Evolutionary conservation across 2,888 invertebrate species (phyloP).

Genomic region (Cosmia trapezina): DNA sequence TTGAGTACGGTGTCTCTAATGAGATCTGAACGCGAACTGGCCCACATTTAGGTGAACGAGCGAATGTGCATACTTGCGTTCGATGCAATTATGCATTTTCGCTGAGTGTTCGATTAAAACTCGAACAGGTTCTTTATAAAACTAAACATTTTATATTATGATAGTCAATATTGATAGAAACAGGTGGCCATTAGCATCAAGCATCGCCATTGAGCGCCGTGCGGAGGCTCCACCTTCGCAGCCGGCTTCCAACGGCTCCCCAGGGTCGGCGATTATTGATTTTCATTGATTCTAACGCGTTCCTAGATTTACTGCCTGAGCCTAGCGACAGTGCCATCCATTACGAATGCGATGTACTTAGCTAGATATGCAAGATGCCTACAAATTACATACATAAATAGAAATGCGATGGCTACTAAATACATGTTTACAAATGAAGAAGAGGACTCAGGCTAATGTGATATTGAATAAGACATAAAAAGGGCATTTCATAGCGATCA

Average conservation of each 20-base stretch:
- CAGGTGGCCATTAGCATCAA: slow-evolving; percentile 34
- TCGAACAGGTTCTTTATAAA: no score
- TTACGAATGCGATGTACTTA: slow-evolving; percentile 55
- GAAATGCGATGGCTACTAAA: slow-evolving; percentile 10
- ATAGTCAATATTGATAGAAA: slow-evolving; percentile 21
- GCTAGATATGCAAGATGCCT: slow-evolving; percentile 30
- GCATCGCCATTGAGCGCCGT: slow-evolving; percentile 32
- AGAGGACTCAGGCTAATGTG: background rate
- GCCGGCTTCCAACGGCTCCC: slow-evolving; percentile 80
- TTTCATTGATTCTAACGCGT: slow-evolving; percentile 88
- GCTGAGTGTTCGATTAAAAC: no score
- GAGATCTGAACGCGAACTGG: no score
- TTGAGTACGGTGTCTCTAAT: no score
- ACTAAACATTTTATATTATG: background rate
- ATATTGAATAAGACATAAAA: slow-evolving; percentile 33
- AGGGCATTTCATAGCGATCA: slow-evolving; percentile 42
- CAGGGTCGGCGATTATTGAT: slow-evolving; percentile 83
- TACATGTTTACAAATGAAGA: background rate
- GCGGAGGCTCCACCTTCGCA: slow-evolving; percentile 71
- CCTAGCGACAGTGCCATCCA: slow-evolving; percentile 71
- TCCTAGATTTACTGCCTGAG: slow-evolving; percentile 83
- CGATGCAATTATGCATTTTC: no score
- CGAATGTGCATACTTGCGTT: no score
- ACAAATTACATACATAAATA: slow-evolving; percentile 21
- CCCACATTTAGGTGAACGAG: no score